Percentiles rank a stretch among this genome's conserved stretches.
These are phyloP conservation scores for Halcyon leucocephala DNA, from an alignment of 2,797 vertebrate species.

Conservation along the genomic window DNA sequence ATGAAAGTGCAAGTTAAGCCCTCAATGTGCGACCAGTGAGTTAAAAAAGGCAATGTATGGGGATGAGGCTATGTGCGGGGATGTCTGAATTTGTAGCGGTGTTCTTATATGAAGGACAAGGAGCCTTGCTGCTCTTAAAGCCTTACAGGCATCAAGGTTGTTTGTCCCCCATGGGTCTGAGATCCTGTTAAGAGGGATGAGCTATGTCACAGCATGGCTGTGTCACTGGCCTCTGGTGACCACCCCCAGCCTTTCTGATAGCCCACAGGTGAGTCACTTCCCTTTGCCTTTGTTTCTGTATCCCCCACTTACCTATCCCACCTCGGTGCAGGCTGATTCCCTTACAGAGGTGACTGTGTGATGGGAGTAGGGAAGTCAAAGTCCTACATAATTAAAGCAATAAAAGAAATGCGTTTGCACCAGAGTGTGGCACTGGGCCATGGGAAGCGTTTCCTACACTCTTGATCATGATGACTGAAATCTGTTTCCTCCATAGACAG, in stretches of 20 bases:
- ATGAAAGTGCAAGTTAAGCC: background rate
- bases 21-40: background rate
- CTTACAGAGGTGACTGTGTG: background rate
- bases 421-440: background rate
- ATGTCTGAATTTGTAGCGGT: background rate
- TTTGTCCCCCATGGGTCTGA: background rate
- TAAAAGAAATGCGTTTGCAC: background rate
- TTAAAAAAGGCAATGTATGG: accelerated
- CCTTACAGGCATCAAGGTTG: background rate
- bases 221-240: background rate
- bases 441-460: conserved; percentile 40
- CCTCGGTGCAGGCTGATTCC: background rate
- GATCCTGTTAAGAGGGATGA: background rate
- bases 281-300: background rate
- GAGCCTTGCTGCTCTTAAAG: background rate
- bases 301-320: background rate
- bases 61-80: background rate
- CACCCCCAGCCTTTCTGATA: background rate
- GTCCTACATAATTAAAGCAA: background rate
- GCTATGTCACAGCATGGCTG: background rate
- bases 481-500: background rate
- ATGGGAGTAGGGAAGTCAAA: background rate
- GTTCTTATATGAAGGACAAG: background rate
- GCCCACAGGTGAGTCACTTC: conserved; percentile 52
- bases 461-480: background rate